Percentiles rank a stretch among this genome's conserved stretches.
These are phyloP conservation scores for Listronotus bonariensis DNA, from an alignment of 1,140 invertebrate genomes.

Conservation along the genomic window DNA sequence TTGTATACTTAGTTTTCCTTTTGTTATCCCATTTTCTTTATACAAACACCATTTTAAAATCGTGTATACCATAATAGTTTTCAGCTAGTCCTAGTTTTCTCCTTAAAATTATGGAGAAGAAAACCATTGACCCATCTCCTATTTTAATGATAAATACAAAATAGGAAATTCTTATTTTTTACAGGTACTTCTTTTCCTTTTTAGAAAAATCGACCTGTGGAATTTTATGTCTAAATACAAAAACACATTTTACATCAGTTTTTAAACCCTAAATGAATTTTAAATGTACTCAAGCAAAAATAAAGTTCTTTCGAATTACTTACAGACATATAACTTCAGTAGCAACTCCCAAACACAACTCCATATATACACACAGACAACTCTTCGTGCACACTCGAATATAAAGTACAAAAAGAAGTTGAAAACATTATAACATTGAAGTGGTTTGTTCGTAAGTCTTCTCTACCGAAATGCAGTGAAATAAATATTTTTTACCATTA, in stretches of 20 bases:
- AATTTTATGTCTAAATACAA: neutral
- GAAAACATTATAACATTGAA: conserved; percentile 31
- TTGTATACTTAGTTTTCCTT: no score
- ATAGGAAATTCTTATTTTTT: no score
- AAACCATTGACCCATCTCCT: no score
- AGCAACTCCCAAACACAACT: conserved; percentile 30
- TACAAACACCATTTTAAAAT: no score
- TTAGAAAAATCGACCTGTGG: no score
- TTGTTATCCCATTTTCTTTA: no score
- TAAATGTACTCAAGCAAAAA: conserved; percentile 11
- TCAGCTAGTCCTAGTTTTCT: no score
- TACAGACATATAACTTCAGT: conserved; percentile 25
- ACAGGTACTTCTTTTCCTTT: no score
- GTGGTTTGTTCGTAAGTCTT: conserved; percentile 27
- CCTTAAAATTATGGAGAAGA: no score
- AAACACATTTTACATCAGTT: neutral
- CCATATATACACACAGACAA: conserved; percentile 19
- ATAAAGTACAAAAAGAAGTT: conserved; percentile 25
- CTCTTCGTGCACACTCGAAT: conserved; percentile 26
- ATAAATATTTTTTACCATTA: conserved; percentile 29
- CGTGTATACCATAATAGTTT: no score
- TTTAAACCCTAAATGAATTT: conserved; percentile 4
- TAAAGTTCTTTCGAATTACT: conserved; percentile 27
- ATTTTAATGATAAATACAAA: no score
- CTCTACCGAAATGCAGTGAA: conserved; percentile 17